Conservation (phyloP, 2,888 invertebrate species). For the Isoperla grammatica region DNA sequence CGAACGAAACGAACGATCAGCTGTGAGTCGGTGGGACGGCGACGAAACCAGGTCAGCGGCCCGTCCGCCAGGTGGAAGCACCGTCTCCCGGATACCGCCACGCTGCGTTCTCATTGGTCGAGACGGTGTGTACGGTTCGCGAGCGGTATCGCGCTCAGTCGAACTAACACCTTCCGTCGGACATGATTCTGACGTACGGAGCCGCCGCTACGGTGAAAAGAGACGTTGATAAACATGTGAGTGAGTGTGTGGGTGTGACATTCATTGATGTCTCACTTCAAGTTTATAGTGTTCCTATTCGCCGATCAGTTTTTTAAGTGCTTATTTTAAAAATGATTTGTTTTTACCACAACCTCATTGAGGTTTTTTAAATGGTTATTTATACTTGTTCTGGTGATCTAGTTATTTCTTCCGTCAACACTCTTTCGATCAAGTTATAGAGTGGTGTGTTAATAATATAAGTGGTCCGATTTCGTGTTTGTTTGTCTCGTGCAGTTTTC, state of each 20-base stretch:
- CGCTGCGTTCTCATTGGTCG: conserved; percentile 24
- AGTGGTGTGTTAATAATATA: too few species aligned
- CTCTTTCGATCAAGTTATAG: too few species aligned
- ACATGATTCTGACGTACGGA: neutral
- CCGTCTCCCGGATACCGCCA: conserved; percentile 29
- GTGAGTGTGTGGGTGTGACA: neutral
- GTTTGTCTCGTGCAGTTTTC: too few species aligned
- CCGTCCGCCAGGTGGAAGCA: conserved; percentile 27
- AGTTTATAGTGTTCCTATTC: too few species aligned
- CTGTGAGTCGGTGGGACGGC: conserved; percentile 20
- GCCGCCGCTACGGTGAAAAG: neutral
- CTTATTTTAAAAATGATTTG: too few species aligned
- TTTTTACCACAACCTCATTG: too few species aligned
- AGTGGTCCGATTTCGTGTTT: too few species aligned
- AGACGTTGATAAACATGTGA: neutral
- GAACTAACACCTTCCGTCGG: neutral
- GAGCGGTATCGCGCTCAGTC: neutral
- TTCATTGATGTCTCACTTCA: neutral
- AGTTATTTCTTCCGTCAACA: too few species aligned
- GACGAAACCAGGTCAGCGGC: conserved; percentile 25
- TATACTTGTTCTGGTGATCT: too few species aligned
- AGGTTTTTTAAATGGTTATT: too few species aligned
- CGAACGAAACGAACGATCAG: conserved; percentile 17
- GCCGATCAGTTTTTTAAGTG: too few species aligned
- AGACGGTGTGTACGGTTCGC: neutral